These are phyloP conservation scores for Damaliscus lunatus DNA, from an alignment of 2,113 vertebrate genomes.

Conservation along the genomic window DNA sequence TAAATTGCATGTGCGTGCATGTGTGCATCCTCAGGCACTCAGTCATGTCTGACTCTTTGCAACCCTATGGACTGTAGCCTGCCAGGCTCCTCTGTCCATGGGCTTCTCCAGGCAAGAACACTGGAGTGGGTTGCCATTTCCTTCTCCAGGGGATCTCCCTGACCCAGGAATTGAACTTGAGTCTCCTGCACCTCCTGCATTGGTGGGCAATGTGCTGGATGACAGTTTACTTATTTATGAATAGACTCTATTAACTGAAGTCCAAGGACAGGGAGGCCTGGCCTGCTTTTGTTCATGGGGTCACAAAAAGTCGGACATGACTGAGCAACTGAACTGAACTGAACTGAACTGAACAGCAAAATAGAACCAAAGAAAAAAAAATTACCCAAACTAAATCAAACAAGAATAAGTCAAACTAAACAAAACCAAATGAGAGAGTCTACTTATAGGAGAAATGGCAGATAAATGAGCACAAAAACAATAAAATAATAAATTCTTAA, in stretches of 20 bases:
- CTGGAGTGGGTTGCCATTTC: background rate
- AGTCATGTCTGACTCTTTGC: background rate
- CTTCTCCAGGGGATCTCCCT: background rate
- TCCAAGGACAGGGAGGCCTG: background rate
- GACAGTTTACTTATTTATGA: background rate
- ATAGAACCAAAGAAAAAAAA: background rate
- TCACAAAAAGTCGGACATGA: fast-evolving
- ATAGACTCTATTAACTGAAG: background rate
- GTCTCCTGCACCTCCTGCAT: background rate
- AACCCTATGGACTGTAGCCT: background rate
- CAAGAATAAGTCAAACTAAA: background rate
- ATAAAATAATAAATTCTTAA: background rate
- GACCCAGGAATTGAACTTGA: background rate
- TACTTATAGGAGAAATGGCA: background rate
- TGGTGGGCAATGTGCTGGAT: background rate
- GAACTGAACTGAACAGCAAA: background rate
- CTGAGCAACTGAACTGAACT: too few species aligned
- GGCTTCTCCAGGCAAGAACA: background rate
- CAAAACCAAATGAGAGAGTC: background rate
- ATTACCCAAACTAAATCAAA: background rate
- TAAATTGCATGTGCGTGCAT: background rate
- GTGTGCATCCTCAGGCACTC: background rate
- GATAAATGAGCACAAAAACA: background rate
- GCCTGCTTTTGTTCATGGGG: too few species aligned
- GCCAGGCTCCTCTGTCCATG: background rate